Evolutionary conservation across 2,888 invertebrate species (phyloP).

Genomic region (Ctena decussata): DNA sequence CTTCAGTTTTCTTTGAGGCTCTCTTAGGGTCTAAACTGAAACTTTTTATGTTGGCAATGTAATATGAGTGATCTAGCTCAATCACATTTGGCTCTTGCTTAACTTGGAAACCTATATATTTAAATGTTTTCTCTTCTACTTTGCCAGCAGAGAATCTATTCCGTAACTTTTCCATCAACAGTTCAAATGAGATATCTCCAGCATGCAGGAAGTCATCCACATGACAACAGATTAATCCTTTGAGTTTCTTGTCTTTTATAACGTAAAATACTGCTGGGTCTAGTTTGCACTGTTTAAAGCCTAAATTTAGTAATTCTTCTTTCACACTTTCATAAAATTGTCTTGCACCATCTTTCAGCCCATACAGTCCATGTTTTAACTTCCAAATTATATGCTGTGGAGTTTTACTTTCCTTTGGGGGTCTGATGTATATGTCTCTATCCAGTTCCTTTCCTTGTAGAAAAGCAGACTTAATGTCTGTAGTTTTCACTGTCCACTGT

Average conservation of each 20-base stretch:
- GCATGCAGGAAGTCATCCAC: not conserved
- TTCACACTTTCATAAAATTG: not conserved
- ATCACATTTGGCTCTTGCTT: not conserved
- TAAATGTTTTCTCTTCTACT: not conserved
- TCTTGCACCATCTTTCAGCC: not conserved
- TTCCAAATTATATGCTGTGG: not conserved
- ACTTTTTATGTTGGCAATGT: not conserved
- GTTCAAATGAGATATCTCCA: not conserved
- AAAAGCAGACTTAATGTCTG: slow-evolving; percentile 55
- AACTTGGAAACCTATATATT: not conserved
- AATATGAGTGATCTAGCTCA: not conserved
- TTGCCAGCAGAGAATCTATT: not conserved
- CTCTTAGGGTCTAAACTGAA: not conserved
- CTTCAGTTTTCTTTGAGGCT: not conserved
- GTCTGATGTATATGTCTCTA: not conserved
- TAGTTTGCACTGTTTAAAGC: not conserved
- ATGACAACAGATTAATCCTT: not conserved
- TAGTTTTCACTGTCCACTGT: slow-evolving; percentile 53
- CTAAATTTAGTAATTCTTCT: not conserved
- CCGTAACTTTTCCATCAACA: not conserved
- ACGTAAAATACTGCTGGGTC: not conserved
- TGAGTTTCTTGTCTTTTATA: not conserved
- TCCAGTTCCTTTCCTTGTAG: not conserved
- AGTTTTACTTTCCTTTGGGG: not conserved
- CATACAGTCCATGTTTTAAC: not conserved